Base-by-base conservation (phyloP, 1,140 invertebrate species). In the Cotesia typhae region DNA sequence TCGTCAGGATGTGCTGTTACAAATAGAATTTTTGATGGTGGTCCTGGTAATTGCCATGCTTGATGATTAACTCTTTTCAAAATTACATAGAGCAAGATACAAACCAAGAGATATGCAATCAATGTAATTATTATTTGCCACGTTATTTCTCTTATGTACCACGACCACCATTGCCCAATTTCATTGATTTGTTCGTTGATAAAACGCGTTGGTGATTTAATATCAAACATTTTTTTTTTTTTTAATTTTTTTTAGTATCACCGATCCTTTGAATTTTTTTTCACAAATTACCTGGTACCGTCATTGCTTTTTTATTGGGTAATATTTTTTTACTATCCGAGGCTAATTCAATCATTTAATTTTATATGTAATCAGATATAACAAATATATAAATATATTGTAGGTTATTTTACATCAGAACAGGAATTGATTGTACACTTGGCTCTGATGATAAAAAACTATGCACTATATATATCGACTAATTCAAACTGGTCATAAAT, bases 1-100 rank as follows among this genome's bases (percentile, higher is more conserved):
- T 97, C 96, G 86, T 98, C 97, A 6, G 98, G 98, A 89, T 99
- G 98, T 28, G 97, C 96, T 10, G 91, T 95, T 0, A 98, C 91
- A 47, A 99, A 82, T 14, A 98, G 84, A 51, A 96, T 89, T 77
- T 93, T 85, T 3, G 71, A 55, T 12, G 83, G 84, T 67, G 86
- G 84, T 63, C 86, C 86, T 28, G 86, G 85, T 65, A 87, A 67
- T 70, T 87, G 85, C 86, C 86, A 87, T 64, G 82, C 82, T 71
- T 61, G 72, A 66, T 85, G 84, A 76, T 77, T 80, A 6, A 86
- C 82, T 73, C 61, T 77, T 68, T 84, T 85, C 7, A 87, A 75
- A 37, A 87, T 60, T 14, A 65, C 20, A 72, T 87, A 87, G 4
- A 85, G 77, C 77, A 84, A 81, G 63, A 83, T 61, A 66, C 83